Conservation (phyloP, 2,888 invertebrate species). For the Rhagonycha fulva region DNA sequence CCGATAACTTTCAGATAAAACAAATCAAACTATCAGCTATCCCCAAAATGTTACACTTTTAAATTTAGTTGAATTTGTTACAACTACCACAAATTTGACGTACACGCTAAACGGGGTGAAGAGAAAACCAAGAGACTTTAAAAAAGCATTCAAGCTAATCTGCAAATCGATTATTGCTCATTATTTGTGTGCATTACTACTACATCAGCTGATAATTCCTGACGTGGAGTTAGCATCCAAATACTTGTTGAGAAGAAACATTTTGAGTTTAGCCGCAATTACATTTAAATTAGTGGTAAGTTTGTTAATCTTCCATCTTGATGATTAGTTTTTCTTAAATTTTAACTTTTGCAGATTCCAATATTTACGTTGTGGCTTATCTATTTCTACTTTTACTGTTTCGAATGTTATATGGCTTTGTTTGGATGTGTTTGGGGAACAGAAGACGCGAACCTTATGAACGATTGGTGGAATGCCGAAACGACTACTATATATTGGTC, state of each 20-base stretch:
- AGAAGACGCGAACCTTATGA: not conserved
- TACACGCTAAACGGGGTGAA: not conserved
- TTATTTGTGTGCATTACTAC: not conserved
- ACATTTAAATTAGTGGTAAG: not conserved
- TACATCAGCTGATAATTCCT: not conserved
- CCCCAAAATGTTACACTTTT: not conserved
- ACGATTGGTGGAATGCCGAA: conserved; percentile 19
- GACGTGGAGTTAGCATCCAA: not conserved
- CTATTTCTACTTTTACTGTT: conserved; percentile 2
- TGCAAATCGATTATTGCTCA: not conserved
- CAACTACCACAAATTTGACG: not conserved
- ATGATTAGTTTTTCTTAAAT: not conserved
- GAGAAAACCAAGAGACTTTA: not conserved
- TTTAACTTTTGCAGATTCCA: not conserved
- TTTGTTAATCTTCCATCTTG: not conserved
- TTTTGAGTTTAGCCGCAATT: not conserved
- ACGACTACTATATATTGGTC: conserved; percentile 9
- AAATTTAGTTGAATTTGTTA: not conserved
- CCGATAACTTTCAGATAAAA: not conserved
- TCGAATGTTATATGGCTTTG: not conserved
- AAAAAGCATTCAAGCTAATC: not conserved
- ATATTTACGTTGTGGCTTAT: not conserved
- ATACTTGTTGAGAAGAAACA: not conserved
- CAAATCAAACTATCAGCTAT: not conserved
- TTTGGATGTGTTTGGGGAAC: not conserved